phyloP scores from a whole-genome alignment of 2,113 vertebrate genomes.

The Neomonachus schauinslandi region DNA sequence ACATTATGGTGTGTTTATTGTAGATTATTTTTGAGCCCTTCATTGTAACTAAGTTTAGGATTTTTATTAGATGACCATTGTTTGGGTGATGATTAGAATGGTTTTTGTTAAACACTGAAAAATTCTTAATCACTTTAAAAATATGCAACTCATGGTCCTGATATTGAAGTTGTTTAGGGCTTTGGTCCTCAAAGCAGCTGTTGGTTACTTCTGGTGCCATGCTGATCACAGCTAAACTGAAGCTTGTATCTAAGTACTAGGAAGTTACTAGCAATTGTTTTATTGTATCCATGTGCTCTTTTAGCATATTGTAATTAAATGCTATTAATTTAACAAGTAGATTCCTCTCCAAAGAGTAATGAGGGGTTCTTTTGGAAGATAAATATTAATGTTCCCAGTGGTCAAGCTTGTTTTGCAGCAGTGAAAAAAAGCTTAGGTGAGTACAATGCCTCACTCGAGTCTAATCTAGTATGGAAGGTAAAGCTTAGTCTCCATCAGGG shows the following conservation, averaged over 20 bases:
- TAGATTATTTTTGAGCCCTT: conserved; percentile 53
- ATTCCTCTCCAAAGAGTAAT: background rate
- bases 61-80: conserved; percentile 50
- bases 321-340: background rate
- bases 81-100: conserved; percentile 41
- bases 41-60: conserved; percentile 48
- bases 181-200: conserved; percentile 26
- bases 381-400: background rate
- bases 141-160: background rate
- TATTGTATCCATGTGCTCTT: background rate
- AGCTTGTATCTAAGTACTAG: background rate
- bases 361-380: conserved; percentile 41
- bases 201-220: background rate
- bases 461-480: background rate
- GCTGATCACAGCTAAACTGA: background rate
- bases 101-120: conserved; percentile 45
- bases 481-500: background rate
- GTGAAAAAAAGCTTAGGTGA: background rate
- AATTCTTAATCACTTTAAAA: conserved; percentile 38
- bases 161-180: conserved; percentile 36
- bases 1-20: background rate
- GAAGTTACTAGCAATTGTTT: background rate
- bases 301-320: background rate
- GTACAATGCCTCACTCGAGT: background rate
- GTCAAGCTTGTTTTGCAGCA: background rate